These are phyloP conservation scores for Macaca nemestrina DNA, from an alignment of 2,113 vertebrate species.

Conservation along the genomic window DNA sequence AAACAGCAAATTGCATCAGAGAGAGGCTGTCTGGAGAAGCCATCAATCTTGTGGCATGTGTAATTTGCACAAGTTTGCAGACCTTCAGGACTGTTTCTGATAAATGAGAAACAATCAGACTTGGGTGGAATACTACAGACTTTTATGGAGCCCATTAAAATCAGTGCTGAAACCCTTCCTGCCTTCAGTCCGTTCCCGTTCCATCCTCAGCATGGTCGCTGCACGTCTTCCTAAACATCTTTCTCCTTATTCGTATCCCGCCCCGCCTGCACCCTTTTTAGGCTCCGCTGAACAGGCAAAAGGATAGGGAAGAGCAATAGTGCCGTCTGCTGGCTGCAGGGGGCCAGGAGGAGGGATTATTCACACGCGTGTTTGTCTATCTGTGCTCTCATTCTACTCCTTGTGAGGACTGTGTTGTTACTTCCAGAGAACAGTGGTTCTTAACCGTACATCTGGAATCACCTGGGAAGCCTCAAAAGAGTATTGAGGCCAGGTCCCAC, in stretches of 20 bases:
- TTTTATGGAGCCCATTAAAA: slow-evolving; percentile 56
- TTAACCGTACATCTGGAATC: neutral
- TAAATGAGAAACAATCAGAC: slow-evolving; percentile 57
- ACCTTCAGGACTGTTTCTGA: slow-evolving; percentile 66
- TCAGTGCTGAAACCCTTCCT: neutral
- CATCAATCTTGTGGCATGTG: slow-evolving; percentile 62
- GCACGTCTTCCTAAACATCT: neutral
- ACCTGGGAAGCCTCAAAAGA: neutral
- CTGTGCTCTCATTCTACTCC: neutral
- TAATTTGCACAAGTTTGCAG: slow-evolving; percentile 60
- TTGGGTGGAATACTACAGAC: slow-evolving; percentile 54
- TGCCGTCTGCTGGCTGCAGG: neutral
- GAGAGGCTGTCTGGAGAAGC: slow-evolving; percentile 56
- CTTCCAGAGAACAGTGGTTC: neutral
- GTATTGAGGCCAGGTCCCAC: neutral
- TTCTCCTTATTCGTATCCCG: neutral
- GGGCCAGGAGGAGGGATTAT: accelerated
- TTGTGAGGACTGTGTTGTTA: neutral
- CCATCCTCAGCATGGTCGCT: neutral
- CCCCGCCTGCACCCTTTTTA: neutral
- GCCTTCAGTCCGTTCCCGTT: neutral
- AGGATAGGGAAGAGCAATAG: no score
- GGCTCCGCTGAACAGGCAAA: neutral
- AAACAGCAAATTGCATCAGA: slow-evolving; percentile 59
- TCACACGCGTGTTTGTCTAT: neutral